phyloP scores from a whole-genome alignment of 2,113 vertebrate genomes.

The Poicephalus meyeri region DNA sequence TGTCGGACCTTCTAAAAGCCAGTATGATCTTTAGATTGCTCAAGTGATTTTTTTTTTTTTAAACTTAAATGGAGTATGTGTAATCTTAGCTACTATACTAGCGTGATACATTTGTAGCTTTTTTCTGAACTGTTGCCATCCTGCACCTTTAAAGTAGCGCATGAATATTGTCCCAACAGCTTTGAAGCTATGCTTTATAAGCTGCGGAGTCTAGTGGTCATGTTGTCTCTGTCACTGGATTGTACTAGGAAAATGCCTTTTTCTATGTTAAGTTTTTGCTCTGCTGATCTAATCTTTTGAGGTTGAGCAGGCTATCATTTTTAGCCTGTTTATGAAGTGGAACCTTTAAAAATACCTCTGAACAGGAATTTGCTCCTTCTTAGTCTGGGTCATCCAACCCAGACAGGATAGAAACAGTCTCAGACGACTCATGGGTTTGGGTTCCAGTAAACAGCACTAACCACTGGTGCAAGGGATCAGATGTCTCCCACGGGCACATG shows the following conservation, averaged over 20 bases:
- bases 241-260: not conserved
- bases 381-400: not conserved
- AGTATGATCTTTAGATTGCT: not conserved
- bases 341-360: conserved; percentile 61
- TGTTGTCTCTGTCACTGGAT: not conserved
- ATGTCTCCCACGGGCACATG: not conserved
- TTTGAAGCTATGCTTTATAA: not conserved
- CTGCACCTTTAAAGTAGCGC: accelerated
- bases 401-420: not conserved
- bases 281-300: conserved; percentile 27
- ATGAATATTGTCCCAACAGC: not conserved
- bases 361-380: conserved; percentile 15
- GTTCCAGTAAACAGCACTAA: conserved; percentile 19
- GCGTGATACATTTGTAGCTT: not conserved
- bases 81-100: not conserved
- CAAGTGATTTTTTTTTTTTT: not conserved
- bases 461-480: not conserved
- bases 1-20: not conserved
- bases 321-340: conserved; percentile 21
- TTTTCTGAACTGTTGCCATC: not conserved
- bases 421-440: not conserved
- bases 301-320: not conserved
- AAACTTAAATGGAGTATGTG: not conserved
- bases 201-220: not conserved
- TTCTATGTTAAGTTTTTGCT: not conserved